Conservation (phyloP, 2,113 vertebrate species). For the Varanus komodoensis region DNA sequence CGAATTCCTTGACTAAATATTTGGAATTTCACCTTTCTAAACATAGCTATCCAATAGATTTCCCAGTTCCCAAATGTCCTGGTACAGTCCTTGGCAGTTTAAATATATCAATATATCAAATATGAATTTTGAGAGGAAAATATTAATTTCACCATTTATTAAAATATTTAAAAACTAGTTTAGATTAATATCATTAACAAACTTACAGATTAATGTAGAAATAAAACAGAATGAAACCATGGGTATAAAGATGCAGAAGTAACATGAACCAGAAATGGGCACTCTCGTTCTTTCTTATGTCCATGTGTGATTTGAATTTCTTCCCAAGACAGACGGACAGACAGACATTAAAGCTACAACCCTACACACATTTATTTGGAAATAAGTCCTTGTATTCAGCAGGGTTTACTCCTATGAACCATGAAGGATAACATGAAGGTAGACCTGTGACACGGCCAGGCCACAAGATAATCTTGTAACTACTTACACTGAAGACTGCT, state of each 20-base stretch:
- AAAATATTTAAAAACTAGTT: background rate
- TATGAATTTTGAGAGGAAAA: background rate
- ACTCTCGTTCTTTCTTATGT: background rate
- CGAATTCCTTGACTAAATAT: background rate
- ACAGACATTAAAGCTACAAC: background rate
- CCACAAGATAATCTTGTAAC: background rate
- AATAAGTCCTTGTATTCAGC: too few relatives aligned
- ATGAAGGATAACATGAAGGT: background rate
- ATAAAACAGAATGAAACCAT: background rate
- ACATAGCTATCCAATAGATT: background rate
- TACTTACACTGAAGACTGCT: background rate
- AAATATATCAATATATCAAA: background rate
- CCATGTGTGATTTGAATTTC: background rate
- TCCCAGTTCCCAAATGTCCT: background rate
- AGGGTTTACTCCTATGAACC: too few relatives aligned
- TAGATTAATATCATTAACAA: background rate
- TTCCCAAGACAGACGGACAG: background rate
- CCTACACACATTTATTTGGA: too few relatives aligned
- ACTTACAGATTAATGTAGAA: background rate
- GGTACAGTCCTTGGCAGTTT: background rate
- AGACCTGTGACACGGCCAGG: background rate
- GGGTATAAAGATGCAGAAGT: background rate
- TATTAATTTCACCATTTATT: background rate
- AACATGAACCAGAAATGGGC: background rate
- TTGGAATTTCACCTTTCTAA: background rate